Percentiles rank a stretch among this genome's conserved stretches.
These are phyloP conservation scores for Denticeps clupeoides DNA, from an alignment of 2,797 vertebrate genomes.

Conservation along the genomic window DNA sequence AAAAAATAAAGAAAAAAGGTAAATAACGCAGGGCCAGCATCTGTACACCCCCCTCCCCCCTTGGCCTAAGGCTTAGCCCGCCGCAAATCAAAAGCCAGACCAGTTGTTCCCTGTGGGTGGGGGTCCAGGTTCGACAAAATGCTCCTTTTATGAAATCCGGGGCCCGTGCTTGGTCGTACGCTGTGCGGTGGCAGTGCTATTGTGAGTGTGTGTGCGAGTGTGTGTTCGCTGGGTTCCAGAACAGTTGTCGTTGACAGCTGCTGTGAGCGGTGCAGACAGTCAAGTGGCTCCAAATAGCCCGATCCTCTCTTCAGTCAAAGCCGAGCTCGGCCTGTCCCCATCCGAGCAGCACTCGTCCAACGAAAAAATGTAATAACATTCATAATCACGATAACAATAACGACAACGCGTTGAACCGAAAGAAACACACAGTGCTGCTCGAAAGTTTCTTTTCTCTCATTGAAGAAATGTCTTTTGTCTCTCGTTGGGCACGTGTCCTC, in stretches of 20 bases:
- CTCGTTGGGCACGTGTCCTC: slow-evolving; percentile 4
- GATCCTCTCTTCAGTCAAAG: slow-evolving; percentile 55
- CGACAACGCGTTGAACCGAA: too few relatives aligned
- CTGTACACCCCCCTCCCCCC: slow-evolving; percentile 27
- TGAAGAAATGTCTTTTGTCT: neutral
- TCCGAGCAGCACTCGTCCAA: too few relatives aligned
- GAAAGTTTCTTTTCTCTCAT: slow-evolving; percentile 1
- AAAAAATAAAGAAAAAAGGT: too few relatives aligned
- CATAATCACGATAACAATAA: too few relatives aligned
- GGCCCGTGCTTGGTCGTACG: slow-evolving; percentile 51
- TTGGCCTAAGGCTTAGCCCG: too few relatives aligned
- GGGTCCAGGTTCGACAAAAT: slow-evolving; percentile 58
- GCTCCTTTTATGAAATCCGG: slow-evolving; percentile 61
- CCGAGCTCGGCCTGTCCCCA: slow-evolving; percentile 28
- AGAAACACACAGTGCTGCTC: slow-evolving; percentile 12
- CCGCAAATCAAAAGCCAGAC: slow-evolving; percentile 27
- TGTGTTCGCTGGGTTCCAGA: slow-evolving; percentile 60
- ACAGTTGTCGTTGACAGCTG: slow-evolving; percentile 96
- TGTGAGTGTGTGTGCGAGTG: too few relatives aligned
- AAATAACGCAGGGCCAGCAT: too few relatives aligned
- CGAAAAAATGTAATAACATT: too few relatives aligned
- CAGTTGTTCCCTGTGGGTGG: slow-evolving; percentile 52
- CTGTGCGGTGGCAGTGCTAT: slow-evolving; percentile 58
- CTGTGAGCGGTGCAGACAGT: slow-evolving; percentile 63
- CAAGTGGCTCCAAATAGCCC: slow-evolving; percentile 72